Base-by-base conservation (phyloP, 2,113 vertebrate genomes). In the Synchiropus splendidus region DNA sequence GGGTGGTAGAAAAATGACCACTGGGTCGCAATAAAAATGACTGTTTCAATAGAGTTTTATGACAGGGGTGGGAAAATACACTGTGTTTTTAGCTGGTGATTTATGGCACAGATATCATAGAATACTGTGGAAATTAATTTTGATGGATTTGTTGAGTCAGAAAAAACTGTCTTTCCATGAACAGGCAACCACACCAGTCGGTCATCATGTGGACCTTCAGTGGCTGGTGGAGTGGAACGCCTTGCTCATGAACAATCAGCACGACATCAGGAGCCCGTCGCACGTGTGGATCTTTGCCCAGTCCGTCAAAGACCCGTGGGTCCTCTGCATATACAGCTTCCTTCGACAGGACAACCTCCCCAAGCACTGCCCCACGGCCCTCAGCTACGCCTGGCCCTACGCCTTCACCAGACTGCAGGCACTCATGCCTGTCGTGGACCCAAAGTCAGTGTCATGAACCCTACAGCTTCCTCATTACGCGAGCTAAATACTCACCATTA, bases 271-370 rank as follows among this genome's bases (percentile, higher is more conserved):
- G 82, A 99, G 95, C 67, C 91, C 94, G 12, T 97, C 94, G 15
- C 92, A 99, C 4, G 91, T 94, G 37, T 98, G 95, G 95, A 92
- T 99, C 78, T 94, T 96, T 30, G 92, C 92, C 47, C 95, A 97
- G 69, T 94, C 93, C 0, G 91, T 91, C 59, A 97, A 96, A 75
- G 93, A 99, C 70, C 94, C 94, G 0, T 98, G 95, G 94, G 89
- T 94, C 57, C 88, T 99, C 38, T 96, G 93, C 50, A 82, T 97
- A 1, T 95, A 94, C 85, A 94, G 92, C 68, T 89, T 99, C 51
- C 91, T 99, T 6, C 86, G 89, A 13, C 93, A 93, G 57, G 94
- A 98, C 65, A 87, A 94, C 70, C 79, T 99, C 32, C 92, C 90
- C 38, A 95, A 92, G 37, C 90, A 92, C 65, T 99, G 94, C 58